Percentiles rank a stretch among this genome's conserved stretches.
phyloP scores from a whole-genome alignment of 2,888 invertebrate species.

The Hanleya hanleyi region DNA sequence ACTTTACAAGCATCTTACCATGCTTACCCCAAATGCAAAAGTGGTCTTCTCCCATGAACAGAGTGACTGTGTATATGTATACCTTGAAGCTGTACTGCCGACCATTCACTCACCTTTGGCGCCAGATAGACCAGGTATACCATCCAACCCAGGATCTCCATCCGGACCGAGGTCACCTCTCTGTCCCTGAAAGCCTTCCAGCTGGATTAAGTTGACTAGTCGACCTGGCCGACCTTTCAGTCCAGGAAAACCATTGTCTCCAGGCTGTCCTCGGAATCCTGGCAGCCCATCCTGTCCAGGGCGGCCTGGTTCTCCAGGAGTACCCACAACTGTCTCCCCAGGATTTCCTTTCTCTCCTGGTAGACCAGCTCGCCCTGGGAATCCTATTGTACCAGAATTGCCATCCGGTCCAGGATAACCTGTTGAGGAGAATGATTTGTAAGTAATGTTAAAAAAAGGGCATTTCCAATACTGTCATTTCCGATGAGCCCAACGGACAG shows the following conservation, averaged over 20 bases:
- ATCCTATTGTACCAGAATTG: slow-evolving; percentile 42
- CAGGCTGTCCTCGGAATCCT: slow-evolving; percentile 59
- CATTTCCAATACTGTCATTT: no score
- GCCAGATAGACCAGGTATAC: slow-evolving; percentile 53
- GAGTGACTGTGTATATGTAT: no score
- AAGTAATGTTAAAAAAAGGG: no score
- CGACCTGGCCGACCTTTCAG: slow-evolving; percentile 56
- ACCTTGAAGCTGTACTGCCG: no score
- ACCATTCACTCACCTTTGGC: slow-evolving; percentile 45
- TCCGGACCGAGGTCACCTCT: slow-evolving; percentile 47
- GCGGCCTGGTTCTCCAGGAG: slow-evolving; percentile 52
- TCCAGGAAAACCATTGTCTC: slow-evolving; percentile 53
- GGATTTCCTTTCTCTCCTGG: slow-evolving; percentile 21
- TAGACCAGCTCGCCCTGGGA: slow-evolving; percentile 22
- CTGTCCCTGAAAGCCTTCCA: slow-evolving; percentile 49
- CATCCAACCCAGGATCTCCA: slow-evolving; percentile 45
- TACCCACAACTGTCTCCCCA: slow-evolving; percentile 65
- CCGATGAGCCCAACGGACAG: no score
- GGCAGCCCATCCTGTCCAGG: slow-evolving; percentile 50
- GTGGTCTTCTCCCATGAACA: no score
- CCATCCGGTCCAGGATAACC: slow-evolving; percentile 64
- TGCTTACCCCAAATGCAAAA: no score
- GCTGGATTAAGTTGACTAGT: slow-evolving; percentile 63
- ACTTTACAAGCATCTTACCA: no score
- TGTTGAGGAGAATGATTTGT: slow-evolving; percentile 27